Evolutionary conservation across 2,888 invertebrate genomes (phyloP), one percentile per base, ranked within the genome.

Genomic region (Suillia variegata): DNA sequence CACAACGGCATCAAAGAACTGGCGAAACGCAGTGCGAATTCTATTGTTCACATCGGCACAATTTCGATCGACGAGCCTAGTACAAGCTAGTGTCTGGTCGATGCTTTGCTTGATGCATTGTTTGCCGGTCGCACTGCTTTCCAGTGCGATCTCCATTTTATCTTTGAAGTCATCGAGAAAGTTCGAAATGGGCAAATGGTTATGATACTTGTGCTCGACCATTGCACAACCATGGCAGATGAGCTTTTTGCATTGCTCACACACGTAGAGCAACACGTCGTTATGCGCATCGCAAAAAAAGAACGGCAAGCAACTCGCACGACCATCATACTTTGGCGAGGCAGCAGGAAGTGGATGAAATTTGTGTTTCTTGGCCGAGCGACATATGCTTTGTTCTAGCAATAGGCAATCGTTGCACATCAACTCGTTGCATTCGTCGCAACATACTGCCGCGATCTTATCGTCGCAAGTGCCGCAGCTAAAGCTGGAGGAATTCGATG

Each of bases 391-490:
- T 74, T 90, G 89, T 65, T 88, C 88, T 70, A 87, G 85, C 61
- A 89, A 85, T n/a, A n/a, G n/a, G 80, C 93, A 93, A 63, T 87
- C 87, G 75, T 89, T 87, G 81, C 93, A 93, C 73, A 88, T 85
- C 48, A 87, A 83, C 76, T 93, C 92, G 70, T 87, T 88, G 80
- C 92, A 93, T 72, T 92, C 89, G 54, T 88, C 84, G 77, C 93
- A 93, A 69, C 87, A 86, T 13, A 85, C 88, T 20, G 88, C 86
- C 22, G 89, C 89, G 56, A 84, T 85, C 38, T 87, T 87, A 70
- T 90, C 90, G 54, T 82, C 81, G 53, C 82, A 82, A 67, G 76
- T 75, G 52, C 77, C 75, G 61, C 82, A 82, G 55, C 70, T 73
- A 45, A 79, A 71, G 59, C 75, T 75, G 2, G 77, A 78, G 49